A percentile compares a stretch with the other conserved stretches of the same genome.
Evolutionary conservation across 2,113 vertebrate species (phyloP).

Genomic region (Cynopterus brachyotis): DNA sequence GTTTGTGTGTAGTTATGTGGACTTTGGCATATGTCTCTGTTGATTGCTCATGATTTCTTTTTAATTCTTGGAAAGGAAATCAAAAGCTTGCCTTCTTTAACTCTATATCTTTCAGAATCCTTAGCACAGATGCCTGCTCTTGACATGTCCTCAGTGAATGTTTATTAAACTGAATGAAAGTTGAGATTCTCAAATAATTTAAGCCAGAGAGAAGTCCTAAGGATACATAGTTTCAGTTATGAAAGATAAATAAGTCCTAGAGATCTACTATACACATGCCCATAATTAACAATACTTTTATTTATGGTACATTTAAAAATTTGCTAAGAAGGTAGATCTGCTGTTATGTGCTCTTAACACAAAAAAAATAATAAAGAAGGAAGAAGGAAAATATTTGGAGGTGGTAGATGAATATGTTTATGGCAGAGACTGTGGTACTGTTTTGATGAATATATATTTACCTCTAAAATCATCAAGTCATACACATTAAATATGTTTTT

Average conservation of each 20-base stretch:
- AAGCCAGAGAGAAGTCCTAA: not conserved
- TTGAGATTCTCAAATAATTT: not conserved
- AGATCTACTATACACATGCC: not conserved
- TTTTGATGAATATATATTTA: not conserved
- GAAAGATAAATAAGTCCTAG: not conserved
- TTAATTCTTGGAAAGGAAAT: not conserved
- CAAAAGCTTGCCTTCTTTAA: not conserved
- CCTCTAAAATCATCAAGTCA: not conserved
- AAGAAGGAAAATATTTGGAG: not conserved
- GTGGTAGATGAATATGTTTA: not conserved
- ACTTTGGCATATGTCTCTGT: not conserved
- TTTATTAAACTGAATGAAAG: not conserved
- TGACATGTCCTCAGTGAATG: not conserved
- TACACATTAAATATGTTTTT: not conserved
- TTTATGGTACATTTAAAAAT: not conserved
- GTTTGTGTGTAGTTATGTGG: not conserved
- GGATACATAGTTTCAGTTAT: not conserved
- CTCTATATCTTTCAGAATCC: not conserved
- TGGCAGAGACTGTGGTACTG: not conserved
- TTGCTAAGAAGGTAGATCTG: not conserved
- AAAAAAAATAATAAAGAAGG: not conserved
- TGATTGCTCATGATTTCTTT: not conserved
- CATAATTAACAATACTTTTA: not conserved
- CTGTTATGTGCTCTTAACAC: not conserved
- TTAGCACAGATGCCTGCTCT: not conserved